Base-by-base conservation (phyloP, 2,888 invertebrate species). In the Coremacera marginata region DNA sequence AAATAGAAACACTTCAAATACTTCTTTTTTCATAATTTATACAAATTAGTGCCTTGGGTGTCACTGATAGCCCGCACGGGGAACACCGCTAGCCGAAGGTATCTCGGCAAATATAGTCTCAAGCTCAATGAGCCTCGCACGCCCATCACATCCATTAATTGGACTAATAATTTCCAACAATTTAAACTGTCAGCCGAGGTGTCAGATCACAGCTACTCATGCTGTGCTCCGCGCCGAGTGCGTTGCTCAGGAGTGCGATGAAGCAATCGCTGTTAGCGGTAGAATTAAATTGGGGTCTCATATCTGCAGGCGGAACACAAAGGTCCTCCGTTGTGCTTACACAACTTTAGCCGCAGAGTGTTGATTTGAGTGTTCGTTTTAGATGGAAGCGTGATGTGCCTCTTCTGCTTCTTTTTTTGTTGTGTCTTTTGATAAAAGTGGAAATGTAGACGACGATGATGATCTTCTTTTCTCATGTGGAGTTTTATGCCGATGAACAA, bases 131-230 rank as follows among this genome's bases (percentile, higher is more conserved):
- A 51, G 84, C 84, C 81, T 19, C 63, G 57, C 49, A n/a, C 62
- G 51, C 44, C 73, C 44, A 52, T 25, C 71, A 60, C 44, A 31
- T 49, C 51, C 84, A 86, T 81, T 84, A 82, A 82, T 83, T 85
- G 82, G 86, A 85, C 84, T 87, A 87, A 87, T 87, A 87, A 87
- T 87, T 87, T 87, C 85, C 86, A 82, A 84, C 87, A 87, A 88
- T 87, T 86, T 84, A 81, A 85, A 84, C 87, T 88, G 88, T 88
- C 89, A 88, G 86, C 84, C 85, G 83, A 88, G 88, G 88, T 88
- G 88, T 89, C 88, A 88, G 86, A 89, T 88, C 88, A 86, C 89
- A 88, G 89, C 88, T 88, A 88, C 88, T 88, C 88, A 89, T 88
- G 89, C 88, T 88, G 88, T 86, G 88, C 82, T 62, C 63, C 57